phyloP scores from a whole-genome alignment of 2,888 invertebrate species.

The Eremobia ochroleuca region DNA sequence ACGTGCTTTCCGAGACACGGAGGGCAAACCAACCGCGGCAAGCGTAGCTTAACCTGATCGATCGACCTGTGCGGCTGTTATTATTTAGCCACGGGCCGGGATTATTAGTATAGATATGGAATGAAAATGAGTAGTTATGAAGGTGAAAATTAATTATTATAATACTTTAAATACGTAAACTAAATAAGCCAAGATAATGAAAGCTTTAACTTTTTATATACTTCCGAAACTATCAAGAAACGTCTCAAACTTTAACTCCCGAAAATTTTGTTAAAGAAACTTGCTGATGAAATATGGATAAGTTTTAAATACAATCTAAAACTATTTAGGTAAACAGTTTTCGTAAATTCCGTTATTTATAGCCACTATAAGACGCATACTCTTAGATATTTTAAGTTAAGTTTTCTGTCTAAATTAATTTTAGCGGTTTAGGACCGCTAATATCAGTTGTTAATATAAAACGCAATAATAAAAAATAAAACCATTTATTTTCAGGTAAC shows the following conservation, averaged over 20 bases:
- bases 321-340: slow-evolving; percentile 1
- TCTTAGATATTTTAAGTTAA: too few species aligned
- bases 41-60: too few species aligned
- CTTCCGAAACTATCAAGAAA: slow-evolving; percentile 24
- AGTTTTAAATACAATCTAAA: neutral
- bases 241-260: neutral
- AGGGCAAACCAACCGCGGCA: too few species aligned
- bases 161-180: neutral
- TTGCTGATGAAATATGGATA: slow-evolving; percentile 22
- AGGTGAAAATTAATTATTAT: neutral
- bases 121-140: neutral
- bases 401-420: too few species aligned
- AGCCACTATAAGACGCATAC: too few species aligned
- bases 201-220: slow-evolving; percentile 6
- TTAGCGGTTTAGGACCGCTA: too few species aligned
- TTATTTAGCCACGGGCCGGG: too few species aligned
- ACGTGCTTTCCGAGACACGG: too few species aligned
- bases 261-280: slow-evolving; percentile 1
- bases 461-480: too few species aligned
- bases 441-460: too few species aligned
- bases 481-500: too few species aligned
- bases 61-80: too few species aligned
- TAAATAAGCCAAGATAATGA: neutral
- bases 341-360: neutral
- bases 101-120: neutral